Base-by-base conservation (phyloP, 2,888 invertebrate genomes). In the Clostera curtula region DNA sequence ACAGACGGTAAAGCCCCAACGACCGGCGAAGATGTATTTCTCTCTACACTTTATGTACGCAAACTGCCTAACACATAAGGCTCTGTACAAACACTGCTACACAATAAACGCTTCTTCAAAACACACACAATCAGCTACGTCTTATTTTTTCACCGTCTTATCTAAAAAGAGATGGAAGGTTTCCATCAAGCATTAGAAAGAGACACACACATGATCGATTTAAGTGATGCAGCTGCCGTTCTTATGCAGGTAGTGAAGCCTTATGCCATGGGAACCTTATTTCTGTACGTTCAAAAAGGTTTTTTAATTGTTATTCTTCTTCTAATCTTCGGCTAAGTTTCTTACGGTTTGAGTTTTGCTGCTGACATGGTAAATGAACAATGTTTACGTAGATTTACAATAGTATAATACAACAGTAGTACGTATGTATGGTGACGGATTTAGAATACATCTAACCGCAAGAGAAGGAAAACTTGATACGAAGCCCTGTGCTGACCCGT, bases 221-320 rank as follows among this genome's bases (percentile, higher is more conserved):
- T 72, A 69, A 74, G 42, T 58, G 43, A 48, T 41, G 61, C 82
- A 80, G 80, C 82, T 79, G 82, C 64, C 57, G 49, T 42, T 43
- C 58, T 51, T 54, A 30, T 35, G 56, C 69, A 80, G 80, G 79
- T 80, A 82, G 74, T 56, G 32, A 55, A 47, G 48, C 48, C 51
- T 54, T 56, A 44, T 56, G 36, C 47, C 50, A 58, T 64, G 62
- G 51, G 65, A 66, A 60, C 56, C 63, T 60, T 54, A 61, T 58
- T 65, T 61, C 48, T 56, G 56, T 57, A 57, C 64, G 59, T 69
- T 55, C 38, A 43, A 45, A 31, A 31, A 32, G 40, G 60, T 59
- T 57, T 58, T 50, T 37, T 29, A 33, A 24, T 31, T 42, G 51
- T 43, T 27, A 29, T 49, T 45, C 36, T 45, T 43, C 38, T 40